These are phyloP conservation scores for Doris montereyensis DNA, from an alignment of 2,888 invertebrate genomes.

Conservation along the genomic window DNA sequence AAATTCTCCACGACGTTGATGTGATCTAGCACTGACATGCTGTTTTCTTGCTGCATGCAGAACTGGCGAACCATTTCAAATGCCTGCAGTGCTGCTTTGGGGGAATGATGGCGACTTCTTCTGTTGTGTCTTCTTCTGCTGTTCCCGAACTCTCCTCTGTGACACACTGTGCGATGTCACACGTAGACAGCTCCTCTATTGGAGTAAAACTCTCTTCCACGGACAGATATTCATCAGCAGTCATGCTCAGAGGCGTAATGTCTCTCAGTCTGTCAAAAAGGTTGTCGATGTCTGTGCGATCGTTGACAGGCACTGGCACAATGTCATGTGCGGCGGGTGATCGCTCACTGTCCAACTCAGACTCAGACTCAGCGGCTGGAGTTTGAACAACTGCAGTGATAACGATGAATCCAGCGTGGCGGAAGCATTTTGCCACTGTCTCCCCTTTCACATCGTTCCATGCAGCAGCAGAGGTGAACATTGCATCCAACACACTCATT, in stretches of 20 bases:
- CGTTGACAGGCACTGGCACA: no score
- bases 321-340: background rate
- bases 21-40: background rate
- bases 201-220: background rate
- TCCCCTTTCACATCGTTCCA: conserved; percentile 12
- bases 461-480: background rate
- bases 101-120: background rate
- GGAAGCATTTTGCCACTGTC: conserved; percentile 9
- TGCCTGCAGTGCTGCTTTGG: background rate
- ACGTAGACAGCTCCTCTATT: background rate
- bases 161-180: background rate
- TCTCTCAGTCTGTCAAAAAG: background rate
- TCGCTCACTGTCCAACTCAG: background rate
- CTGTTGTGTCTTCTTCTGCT: background rate
- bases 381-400: background rate
- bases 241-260: background rate
- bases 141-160: background rate
- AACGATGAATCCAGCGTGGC: background rate
- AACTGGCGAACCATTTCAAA: background rate
- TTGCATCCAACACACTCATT: conserved; percentile 16
- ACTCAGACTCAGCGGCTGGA: background rate
- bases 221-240: background rate
- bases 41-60: background rate
- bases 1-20: background rate
- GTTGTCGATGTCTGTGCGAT: background rate